Conservation (phyloP, 1,140 invertebrate genomes). For the Drosophila repleta region DNA sequence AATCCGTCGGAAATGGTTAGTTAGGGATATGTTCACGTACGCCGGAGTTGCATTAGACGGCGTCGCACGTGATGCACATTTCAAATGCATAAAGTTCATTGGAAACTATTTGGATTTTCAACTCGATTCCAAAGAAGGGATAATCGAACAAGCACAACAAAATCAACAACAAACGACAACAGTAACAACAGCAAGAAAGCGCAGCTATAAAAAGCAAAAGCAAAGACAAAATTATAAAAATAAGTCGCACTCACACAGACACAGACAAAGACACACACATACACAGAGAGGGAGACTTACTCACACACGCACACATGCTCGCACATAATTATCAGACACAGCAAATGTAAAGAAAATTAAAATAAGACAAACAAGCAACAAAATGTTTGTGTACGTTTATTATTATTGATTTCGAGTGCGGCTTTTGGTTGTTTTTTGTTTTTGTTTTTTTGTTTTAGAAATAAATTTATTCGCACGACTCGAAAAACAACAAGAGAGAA, state of each 20-base stretch:
- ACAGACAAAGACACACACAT: conserved; percentile 7
- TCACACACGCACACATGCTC: conserved; percentile 1
- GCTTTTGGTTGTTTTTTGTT: conserved; percentile 12
- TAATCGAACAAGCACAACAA: conserved; percentile 40
- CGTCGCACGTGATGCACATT: conserved; percentile 47
- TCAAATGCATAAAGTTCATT: conserved; percentile 30
- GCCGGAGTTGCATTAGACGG: conserved; percentile 6
- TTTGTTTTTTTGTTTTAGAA: conserved; percentile 7
- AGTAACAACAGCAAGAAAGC: conserved; percentile 15
- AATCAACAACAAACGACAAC: conserved; percentile 9
- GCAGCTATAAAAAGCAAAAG: conserved; percentile 60
- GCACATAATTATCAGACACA: conserved; percentile 63
- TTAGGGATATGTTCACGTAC: conserved; percentile 22
- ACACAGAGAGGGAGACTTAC: conserved; percentile 9
- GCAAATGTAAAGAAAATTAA: conserved; percentile 34
- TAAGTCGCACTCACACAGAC: conserved; percentile 39
- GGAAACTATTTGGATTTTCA: conserved; percentile 10
- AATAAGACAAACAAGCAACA: conserved; percentile 36
- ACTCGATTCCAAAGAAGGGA: conserved; percentile 45
- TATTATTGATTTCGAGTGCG: conserved; percentile 13
- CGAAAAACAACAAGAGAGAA: conserved; percentile 24
- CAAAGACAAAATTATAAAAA: conserved; percentile 67
- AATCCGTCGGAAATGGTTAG: conserved; percentile 35
- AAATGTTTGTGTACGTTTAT: conserved; percentile 38
- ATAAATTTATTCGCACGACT: conserved; percentile 53